These are phyloP conservation scores for Enchytraeus crypticus DNA, from an alignment of 2,888 invertebrate genomes.

Conservation along the genomic window DNA sequence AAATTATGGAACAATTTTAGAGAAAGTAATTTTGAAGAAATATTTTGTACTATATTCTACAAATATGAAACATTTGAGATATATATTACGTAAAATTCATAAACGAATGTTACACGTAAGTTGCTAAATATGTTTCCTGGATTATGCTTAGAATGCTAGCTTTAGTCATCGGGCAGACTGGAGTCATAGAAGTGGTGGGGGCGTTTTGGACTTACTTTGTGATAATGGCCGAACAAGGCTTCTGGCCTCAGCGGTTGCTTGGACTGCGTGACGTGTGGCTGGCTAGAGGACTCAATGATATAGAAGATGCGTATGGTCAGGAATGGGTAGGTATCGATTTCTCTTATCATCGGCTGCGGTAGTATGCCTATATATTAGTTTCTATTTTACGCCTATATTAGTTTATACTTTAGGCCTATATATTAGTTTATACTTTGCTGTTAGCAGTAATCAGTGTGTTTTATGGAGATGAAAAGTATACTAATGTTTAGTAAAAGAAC, in stretches of 20 bases:
- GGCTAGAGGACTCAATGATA: conserved; percentile 94
- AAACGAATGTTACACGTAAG: too few relatives aligned
- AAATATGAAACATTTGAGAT: too few relatives aligned
- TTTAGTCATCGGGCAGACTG: conserved; percentile 99
- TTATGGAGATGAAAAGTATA: too few relatives aligned
- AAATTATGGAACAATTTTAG: too few relatives aligned
- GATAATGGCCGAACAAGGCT: conserved; percentile 99
- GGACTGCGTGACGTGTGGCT: conserved; percentile 97
- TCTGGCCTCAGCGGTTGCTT: conserved; percentile 77
- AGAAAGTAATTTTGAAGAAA: too few relatives aligned
- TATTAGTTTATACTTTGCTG: not conserved
- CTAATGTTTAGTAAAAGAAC: too few relatives aligned
- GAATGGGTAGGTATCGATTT: conserved; percentile 23
- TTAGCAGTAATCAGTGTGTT: not conserved
- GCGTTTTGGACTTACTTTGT: conserved; percentile 99
- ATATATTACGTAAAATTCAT: too few relatives aligned
- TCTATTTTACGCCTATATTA: not conserved
- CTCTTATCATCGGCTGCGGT: not conserved
- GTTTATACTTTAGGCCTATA: not conserved
- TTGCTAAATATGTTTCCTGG: too few relatives aligned
- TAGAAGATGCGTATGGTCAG: conserved; percentile 67
- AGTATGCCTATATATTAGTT: not conserved
- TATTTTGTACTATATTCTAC: too few relatives aligned
- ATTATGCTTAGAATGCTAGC: conserved; percentile 82
- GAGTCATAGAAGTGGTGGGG: conserved; percentile 94